phyloP scores from a whole-genome alignment of 2,888 invertebrate species.

The Acrocyrtus sp. region DNA sequence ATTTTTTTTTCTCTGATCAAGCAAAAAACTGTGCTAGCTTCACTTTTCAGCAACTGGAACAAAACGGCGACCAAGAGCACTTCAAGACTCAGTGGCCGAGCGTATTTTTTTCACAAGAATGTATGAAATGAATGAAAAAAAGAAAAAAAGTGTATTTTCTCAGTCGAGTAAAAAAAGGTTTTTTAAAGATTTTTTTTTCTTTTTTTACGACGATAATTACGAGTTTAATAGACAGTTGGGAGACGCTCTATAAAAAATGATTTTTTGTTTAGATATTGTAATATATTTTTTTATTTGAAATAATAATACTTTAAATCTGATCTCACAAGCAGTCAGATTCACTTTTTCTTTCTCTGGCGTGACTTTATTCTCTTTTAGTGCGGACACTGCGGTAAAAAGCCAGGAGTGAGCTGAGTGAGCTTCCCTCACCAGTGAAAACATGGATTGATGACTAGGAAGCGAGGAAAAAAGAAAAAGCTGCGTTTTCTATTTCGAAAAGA shows the following conservation, averaged over 20 bases:
- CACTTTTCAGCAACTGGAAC: slow-evolving; percentile 7
- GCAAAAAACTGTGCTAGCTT: slow-evolving; percentile 8
- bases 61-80: background rate
- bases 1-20: background rate
- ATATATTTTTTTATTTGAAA: too few species aligned
- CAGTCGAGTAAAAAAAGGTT: too few species aligned
- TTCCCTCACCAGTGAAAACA: too few species aligned
- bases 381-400: too few species aligned
- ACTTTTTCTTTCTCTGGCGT: background rate
- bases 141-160: background rate
- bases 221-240: slow-evolving; percentile 41
- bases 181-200: too few species aligned
- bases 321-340: background rate
- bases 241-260: slow-evolving; percentile 14
- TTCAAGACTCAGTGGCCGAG: too few species aligned
- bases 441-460: background rate
- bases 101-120: slow-evolving; percentile 12
- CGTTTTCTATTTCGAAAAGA: too few species aligned
- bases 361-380: too few species aligned
- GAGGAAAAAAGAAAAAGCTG: slow-evolving; percentile 10
- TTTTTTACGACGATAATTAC: background rate
- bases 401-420: background rate
- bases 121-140: slow-evolving; percentile 15
- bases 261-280: background rate
- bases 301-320: too few species aligned